These are phyloP conservation scores for Onychomys leucogaster DNA, from an alignment of 2,797 vertebrate species.

Conservation along the genomic window DNA sequence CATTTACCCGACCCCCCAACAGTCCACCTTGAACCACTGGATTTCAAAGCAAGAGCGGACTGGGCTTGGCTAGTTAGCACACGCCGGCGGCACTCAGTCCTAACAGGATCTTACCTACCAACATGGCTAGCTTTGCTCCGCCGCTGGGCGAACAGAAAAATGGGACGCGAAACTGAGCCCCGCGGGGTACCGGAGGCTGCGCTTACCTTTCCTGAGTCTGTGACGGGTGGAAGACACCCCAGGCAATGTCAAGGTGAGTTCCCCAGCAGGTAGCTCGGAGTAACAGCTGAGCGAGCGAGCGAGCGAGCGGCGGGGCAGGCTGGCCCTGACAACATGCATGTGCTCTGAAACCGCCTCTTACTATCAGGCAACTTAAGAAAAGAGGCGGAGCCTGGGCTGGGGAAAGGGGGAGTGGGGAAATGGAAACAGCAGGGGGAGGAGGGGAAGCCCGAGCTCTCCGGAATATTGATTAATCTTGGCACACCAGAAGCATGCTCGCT, in stretches of 20 bases:
- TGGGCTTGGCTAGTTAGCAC: background rate
- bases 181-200: background rate
- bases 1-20: background rate
- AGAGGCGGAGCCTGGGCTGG: slow-evolving; percentile 85
- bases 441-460: slow-evolving; percentile 80
- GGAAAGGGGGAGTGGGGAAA: slow-evolving; percentile 63
- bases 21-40: background rate
- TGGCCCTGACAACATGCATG: slow-evolving; percentile 77
- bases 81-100: background rate
- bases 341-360: slow-evolving; percentile 78
- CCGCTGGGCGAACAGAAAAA: background rate
- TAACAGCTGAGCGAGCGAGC: slow-evolving; percentile 36
- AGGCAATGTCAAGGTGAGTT: background rate
- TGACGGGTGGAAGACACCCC: accelerated
- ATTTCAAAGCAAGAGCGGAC: background rate
- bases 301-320: slow-evolving; percentile 53
- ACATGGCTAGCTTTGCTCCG: slow-evolving; percentile 65
- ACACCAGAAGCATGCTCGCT: slow-evolving; percentile 85
- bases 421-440: slow-evolving; percentile 31
- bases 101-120: slow-evolving; percentile 48
- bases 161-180: accelerated
- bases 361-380: slow-evolving; percentile 87
- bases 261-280: slow-evolving; percentile 33
- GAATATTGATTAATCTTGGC: slow-evolving; percentile 91
- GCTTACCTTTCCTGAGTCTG: slow-evolving; percentile 80